Evolutionary conservation across 2,113 vertebrate genomes (phyloP).

Genomic region (Henicopernis longicauda): DNA sequence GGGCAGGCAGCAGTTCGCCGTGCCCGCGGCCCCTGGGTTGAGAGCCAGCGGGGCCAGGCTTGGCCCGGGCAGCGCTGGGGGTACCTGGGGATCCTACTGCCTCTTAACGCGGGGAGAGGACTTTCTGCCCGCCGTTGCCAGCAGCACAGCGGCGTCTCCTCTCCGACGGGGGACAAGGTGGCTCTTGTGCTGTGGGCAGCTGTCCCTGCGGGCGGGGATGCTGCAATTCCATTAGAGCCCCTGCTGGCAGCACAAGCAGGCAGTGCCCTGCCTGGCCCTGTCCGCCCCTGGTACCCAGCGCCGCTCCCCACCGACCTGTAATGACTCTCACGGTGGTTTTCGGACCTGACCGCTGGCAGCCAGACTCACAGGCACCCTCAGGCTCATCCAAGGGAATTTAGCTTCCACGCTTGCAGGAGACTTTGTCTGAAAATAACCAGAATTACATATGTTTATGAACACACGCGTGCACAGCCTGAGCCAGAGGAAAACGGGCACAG

Average conservation of each 20-base stretch:
- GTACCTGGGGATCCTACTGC: not conserved
- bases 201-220: not conserved
- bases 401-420: not conserved
- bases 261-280: not conserved
- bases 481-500: not conserved
- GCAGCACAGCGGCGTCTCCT: not conserved
- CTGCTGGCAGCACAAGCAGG: not conserved
- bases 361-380: not conserved
- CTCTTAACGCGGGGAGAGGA: not conserved
- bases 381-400: not conserved
- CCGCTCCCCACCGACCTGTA: not conserved
- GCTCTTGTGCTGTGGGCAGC: not conserved
- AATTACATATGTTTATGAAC: not conserved
- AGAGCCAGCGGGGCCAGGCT: not conserved
- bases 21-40: accelerated
- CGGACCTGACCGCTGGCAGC: not conserved
- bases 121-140: not conserved
- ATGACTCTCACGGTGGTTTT: not conserved
- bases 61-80: not conserved
- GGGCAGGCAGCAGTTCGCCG: not conserved
- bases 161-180: not conserved
- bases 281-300: not conserved
- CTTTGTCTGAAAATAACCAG: not conserved
- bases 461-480: not conserved
- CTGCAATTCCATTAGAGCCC: not conserved